Conservation (phyloP, 35 echinoderm and acorn worm genomes). For the Apostichopus californicus region DNA sequence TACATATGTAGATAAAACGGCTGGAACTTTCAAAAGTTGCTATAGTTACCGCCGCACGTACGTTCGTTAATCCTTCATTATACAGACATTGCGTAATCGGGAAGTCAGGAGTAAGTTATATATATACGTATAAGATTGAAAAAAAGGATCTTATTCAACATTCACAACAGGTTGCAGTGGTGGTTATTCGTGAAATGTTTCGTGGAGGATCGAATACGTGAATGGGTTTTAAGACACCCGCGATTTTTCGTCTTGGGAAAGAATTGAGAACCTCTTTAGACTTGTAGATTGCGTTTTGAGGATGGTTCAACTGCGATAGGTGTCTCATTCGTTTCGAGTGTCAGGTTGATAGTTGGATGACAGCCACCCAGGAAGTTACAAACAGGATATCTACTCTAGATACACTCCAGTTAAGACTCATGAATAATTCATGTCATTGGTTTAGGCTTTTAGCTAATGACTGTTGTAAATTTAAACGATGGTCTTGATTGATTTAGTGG, state of each 20-base stretch:
- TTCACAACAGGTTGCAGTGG: too few relatives aligned
- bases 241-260: background rate
- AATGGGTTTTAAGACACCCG: background rate
- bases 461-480: constrained; percentile 31
- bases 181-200: too few relatives aligned
- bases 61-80: too few relatives aligned
- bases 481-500: constrained; percentile 29
- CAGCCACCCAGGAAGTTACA: background rate
- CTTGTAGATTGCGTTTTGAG: background rate
- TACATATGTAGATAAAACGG: too few relatives aligned
- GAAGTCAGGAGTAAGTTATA: too few relatives aligned
- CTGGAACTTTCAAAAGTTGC: too few relatives aligned
- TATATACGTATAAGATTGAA: too few relatives aligned
- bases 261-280: too few relatives aligned
- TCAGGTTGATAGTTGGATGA: background rate
- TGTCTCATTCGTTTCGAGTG: background rate
- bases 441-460: constrained; percentile 51
- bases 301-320: background rate
- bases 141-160: too few relatives aligned
- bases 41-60: too few relatives aligned
- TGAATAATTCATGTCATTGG: constrained; percentile 47
- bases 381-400: constrained; percentile 28
- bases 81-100: too few relatives aligned
- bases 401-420: constrained; percentile 31
- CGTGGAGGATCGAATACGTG: background rate